Base-by-base conservation (phyloP, 2,888 invertebrate species). In the Chrysomela aeneicollis region DNA sequence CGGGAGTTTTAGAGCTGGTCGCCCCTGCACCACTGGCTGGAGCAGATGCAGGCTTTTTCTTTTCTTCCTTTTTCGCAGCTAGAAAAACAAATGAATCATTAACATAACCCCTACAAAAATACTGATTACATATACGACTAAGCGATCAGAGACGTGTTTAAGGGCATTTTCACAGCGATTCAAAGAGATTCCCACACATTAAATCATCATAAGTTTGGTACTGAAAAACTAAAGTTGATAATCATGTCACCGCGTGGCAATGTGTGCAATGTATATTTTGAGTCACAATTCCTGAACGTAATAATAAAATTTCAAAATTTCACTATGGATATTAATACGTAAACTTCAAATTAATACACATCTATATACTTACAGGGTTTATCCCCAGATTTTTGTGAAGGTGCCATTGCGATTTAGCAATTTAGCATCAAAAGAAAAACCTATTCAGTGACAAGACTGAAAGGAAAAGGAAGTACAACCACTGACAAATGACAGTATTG, bases 341-440 rank as follows among this genome's bases (percentile, higher is more conserved):
- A 3, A n/a, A 19, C 4, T 42, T 15, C 42, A 46, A 18, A 17
- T 46, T 22, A n/a, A 19, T 4, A 4, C 5, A 46, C 59, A 61
- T 42, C 21, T 51, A 32, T 58, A 82, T 81, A 84, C 87, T 85
- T 89, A 92, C 92, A 92, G 85, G 93, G 86, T 87, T 93, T 93
- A 82, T 93, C 93, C 79, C 92, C 88, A 82, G 92, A 82, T 80
- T 87, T 87, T 72, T 86, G 90, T 84, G 90, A 88, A 78, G 94
- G 93, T 87, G 93, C 92, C 94, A 94, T 94, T 85, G 3, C 26
- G 26, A 26, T 88, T 89, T 71, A 37, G n/a, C 17, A 64, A 46
- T 51, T n/a, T 17, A 63, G n/a, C n/a, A n/a, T n/a, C n/a, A n/a
- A 26, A 26, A 26, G 26, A 26, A 3, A 26, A 6, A 3, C 26